Conservation (phyloP, 2,797 vertebrate species). For the Emydoidea blandingii region DNA sequence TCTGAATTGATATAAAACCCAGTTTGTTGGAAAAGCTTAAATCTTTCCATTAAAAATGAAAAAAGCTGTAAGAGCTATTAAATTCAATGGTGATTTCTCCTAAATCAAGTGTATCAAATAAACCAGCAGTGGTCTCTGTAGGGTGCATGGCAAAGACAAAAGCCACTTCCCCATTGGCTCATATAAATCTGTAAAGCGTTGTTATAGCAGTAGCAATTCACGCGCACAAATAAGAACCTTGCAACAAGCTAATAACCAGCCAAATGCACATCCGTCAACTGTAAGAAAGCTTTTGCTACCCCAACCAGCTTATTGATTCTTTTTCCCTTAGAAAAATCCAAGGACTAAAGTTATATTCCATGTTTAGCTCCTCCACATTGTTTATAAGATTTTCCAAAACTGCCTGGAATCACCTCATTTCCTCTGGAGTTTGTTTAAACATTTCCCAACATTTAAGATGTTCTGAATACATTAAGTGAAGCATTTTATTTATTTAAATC, state of each 20-base stretch:
- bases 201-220: neutral
- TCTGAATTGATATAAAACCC: neutral
- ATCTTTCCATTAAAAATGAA: neutral
- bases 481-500: neutral
- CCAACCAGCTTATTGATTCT: neutral
- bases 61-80: neutral
- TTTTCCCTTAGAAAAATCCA: neutral
- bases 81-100: conserved; percentile 5
- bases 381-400: neutral
- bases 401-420: neutral
- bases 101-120: neutral
- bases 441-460: neutral
- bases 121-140: neutral
- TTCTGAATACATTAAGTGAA: neutral
- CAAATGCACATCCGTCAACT: neutral
- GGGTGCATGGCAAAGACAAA: conserved; percentile 2
- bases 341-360: neutral
- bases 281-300: neutral
- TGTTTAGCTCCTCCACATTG: neutral
- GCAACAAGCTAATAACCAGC: neutral
- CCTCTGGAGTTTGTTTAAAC: neutral
- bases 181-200: neutral
- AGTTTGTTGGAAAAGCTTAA: neutral
- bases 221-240: neutral
- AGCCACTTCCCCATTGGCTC: neutral